Evolutionary conservation across 2,113 vertebrate genomes (phyloP), one percentile per base, ranked within the genome.

Genomic region (Cromileptes altivelis): DNA sequence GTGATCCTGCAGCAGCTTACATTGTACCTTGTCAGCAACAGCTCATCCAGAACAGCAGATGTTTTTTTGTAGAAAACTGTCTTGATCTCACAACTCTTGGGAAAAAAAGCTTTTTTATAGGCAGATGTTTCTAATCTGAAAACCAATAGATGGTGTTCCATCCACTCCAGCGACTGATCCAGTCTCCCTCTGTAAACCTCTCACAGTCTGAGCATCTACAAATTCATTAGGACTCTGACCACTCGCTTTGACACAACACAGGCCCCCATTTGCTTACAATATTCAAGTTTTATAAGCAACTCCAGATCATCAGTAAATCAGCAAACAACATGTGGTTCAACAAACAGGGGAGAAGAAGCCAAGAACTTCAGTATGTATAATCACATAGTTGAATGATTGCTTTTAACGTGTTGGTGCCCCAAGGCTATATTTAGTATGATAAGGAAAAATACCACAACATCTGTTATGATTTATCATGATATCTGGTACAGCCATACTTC

Each of bases 101-200:
- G 50, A 74, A 80, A 82, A 82, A 33, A 6, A 27, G 14, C 3
- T 53, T 90, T 52, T 92, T 79, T 76, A 85, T 23, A n/a, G 60
- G 9, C 88, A 93, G 82, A 86, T 94, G 92, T 92, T 93, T 90
- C 75, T 73, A 67, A 87, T 91, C 52, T 75, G 11, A 64, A 73
- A 88, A 64, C 53, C 74, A 81, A 87, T 69, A 67, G 76, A 82
- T 81, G 71, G 80, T 81, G 60, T 85, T 88, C 71, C 62, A 72
- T 84, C 68, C 40, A 52, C 15, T 75, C 27, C 63, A 75, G 33
- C 52, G 70, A 78, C 84, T 57, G 82, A 82, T 81, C 63, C 76
- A 67, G 33, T n/a, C 70, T 78, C 56, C 8, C 18, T 78, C 25
- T 17, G 13, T 57, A 52, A 75, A 72, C 15, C 58, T 74, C 65